Base-by-base conservation (phyloP, 2,113 vertebrate species). In the Crotalus tigris region DNA sequence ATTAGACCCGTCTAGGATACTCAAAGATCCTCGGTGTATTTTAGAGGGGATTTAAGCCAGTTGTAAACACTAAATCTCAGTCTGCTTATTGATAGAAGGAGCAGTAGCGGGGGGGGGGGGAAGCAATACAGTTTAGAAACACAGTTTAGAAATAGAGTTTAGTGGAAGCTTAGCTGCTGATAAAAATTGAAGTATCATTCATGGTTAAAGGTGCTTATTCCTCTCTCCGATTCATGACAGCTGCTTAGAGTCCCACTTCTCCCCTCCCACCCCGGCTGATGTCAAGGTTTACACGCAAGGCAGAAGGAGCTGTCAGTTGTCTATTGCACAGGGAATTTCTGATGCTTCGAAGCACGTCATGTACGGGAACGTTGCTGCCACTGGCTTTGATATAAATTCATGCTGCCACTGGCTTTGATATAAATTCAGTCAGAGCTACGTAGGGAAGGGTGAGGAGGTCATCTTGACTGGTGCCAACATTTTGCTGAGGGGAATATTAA, bases 161-260 rank as follows among this genome's bases (percentile, higher is more conserved):
- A 94, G 51, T 90, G 94, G 94, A 87, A 64, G 33, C 69, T 94
- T 44, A 33, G 85, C 88, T 94, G 93, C 91, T 94, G 94, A 93
- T 94, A 96, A 96, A 96, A 97, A 96, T 93, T 91, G 93, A 96
- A 95, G 94, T 87, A 94, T 94, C 95, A 88, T 94, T 96, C 94
- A 75, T 93, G 93, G 54, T 95, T 96, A 94, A 95, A 44, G 97
- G 88, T 96, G 93, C 94, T 96, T 95, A 94, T 75, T 17, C 5
- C n/a, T 8, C 13, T 75, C 96, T 95, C 96, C 96, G 94, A 96
- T 96, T 97, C 95, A 49, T 29, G 54, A 94, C 96, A 96, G 94
- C 95, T 96, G 96, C 88, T 90, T 90, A 96, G 90, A 95, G 93
- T 85, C 92, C 88, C 93, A 93, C 87, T 59, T 94, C 4, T 91